Conservation (phyloP, 23 tunicate genomes). For the Halocynthia aurantium region DNA sequence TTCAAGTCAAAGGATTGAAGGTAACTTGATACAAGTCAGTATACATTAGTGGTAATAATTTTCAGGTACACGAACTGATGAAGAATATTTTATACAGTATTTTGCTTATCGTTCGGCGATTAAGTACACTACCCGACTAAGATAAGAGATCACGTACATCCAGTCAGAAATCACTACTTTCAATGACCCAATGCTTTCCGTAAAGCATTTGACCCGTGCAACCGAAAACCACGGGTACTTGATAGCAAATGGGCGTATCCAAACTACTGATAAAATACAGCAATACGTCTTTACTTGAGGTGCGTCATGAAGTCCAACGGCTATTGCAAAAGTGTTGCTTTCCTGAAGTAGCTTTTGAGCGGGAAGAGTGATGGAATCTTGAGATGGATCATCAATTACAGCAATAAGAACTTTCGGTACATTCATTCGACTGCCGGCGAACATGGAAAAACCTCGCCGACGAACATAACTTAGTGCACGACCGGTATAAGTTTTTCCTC, state of each 20-base stretch:
- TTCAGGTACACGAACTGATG: neutral
- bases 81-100: neutral
- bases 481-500: conserved; percentile 29
- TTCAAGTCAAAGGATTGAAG: neutral
- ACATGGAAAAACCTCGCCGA: conserved; percentile 13
- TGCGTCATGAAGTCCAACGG: conserved; percentile 41
- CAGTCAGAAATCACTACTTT: too few relatives aligned
- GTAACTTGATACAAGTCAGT: neutral
- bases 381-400: conserved; percentile 33
- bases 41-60: neutral
- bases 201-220: too few relatives aligned
- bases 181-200: too few relatives aligned
- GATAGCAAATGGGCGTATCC: too few relatives aligned
- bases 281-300: conserved; percentile 18
- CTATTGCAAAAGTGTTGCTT: conserved; percentile 34
- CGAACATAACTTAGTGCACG: conserved; percentile 36
- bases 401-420: conserved; percentile 57
- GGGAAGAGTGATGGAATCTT: conserved; percentile 23
- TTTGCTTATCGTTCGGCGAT: too few relatives aligned
- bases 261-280: too few relatives aligned
- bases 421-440: conserved; percentile 37
- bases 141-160: too few relatives aligned
- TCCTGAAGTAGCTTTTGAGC: conserved; percentile 32
- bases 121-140: too few relatives aligned
- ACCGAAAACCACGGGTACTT: too few relatives aligned